Conservation (phyloP, 2,797 vertebrate genomes). For the Hephaestus fuliginosus region DNA sequence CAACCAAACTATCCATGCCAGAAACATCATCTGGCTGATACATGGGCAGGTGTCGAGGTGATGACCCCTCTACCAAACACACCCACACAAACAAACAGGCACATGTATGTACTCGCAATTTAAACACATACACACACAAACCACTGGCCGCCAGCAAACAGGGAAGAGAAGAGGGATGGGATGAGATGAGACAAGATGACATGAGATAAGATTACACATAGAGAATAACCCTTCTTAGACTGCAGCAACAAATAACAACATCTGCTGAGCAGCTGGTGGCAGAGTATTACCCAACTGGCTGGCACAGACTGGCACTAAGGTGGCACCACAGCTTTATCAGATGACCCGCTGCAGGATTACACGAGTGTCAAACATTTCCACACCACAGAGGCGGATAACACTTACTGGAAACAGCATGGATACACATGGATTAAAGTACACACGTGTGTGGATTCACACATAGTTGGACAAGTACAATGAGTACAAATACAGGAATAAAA, state of each 20-base stretch:
- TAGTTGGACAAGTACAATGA: constrained; percentile 24
- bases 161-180: constrained; percentile 19
- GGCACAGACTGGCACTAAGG: constrained; percentile 69
- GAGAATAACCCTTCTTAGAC: constrained; percentile 76
- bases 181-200: constrained; percentile 40
- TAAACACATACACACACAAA: constrained; percentile 23
- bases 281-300: constrained; percentile 79
- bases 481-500: constrained; percentile 21
- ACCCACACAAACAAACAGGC: constrained; percentile 4
- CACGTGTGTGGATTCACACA: constrained; percentile 44
- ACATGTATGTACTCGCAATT: constrained; percentile 5
- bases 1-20: constrained; percentile 76
- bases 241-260: constrained; percentile 84
- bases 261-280: constrained; percentile 88
- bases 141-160: constrained; percentile 33
- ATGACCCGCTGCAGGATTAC: constrained; percentile 87
- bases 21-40: constrained; percentile 83
- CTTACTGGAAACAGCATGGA: constrained; percentile 59
- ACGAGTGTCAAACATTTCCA: constrained; percentile 84
- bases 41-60: constrained; percentile 80
- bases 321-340: constrained; percentile 77
- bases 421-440: constrained; percentile 59
- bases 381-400: constrained; percentile 70
- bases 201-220: constrained; percentile 60
- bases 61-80: constrained; percentile 58